These are phyloP conservation scores for Sinocyclocheilus rhinocerous DNA, from an alignment of 2,113 vertebrate species.

Conservation along the genomic window DNA sequence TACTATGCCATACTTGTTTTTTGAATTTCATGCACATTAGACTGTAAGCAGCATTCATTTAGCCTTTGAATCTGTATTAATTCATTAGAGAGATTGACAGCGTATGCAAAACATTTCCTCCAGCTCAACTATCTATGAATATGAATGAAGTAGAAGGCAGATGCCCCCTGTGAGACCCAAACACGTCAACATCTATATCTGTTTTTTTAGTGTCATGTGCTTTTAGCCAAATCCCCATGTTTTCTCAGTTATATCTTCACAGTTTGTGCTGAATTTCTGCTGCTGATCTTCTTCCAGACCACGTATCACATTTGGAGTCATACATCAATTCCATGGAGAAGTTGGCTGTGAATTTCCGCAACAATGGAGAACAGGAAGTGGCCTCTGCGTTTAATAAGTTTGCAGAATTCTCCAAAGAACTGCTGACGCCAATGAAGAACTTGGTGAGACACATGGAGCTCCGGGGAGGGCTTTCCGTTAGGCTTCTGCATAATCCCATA, in stretches of 20 bases:
- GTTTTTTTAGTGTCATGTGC: not conserved
- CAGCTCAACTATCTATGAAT: not conserved
- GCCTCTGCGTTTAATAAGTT: slow-evolving; percentile 71
- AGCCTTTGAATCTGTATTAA: not conserved
- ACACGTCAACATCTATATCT: not conserved
- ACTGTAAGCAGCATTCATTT: not conserved
- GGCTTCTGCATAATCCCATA: slow-evolving; percentile 22
- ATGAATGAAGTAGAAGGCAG: slow-evolving; percentile 14
- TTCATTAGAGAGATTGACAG: not conserved
- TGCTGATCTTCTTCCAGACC: slow-evolving; percentile 58
- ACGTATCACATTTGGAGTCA: slow-evolving; percentile 70
- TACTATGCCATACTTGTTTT: not conserved
- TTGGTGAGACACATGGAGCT: slow-evolving; percentile 63
- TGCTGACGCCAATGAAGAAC: slow-evolving; percentile 72
- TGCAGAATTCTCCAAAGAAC: slow-evolving; percentile 71
- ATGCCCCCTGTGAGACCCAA: not conserved
- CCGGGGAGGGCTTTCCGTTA: not conserved
- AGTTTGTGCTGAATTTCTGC: slow-evolving; percentile 6
- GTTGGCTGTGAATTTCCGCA: slow-evolving; percentile 70
- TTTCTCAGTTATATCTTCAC: not conserved
- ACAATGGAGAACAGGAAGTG: slow-evolving; percentile 69
- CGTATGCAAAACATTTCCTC: slow-evolving; percentile 1
- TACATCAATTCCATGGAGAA: slow-evolving; percentile 73
- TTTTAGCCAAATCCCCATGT: not conserved
- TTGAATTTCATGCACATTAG: not conserved